Evolutionary conservation across 2,797 vertebrate genomes (phyloP).

Genomic region (Okamejei kenojei): DNA sequence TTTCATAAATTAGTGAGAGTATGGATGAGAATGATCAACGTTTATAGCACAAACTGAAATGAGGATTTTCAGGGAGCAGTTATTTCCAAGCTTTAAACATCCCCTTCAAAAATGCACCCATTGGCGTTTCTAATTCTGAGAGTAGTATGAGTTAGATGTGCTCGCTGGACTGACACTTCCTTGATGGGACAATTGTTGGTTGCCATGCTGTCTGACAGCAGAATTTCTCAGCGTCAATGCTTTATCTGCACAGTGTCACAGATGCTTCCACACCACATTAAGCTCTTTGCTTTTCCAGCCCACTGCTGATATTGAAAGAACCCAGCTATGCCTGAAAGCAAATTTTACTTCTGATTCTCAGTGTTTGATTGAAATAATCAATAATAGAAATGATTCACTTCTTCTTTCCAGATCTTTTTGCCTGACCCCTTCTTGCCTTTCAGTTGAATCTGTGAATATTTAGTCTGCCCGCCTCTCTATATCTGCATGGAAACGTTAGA

Average conservation of each 20-base stretch:
- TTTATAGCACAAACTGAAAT: too few relatives aligned
- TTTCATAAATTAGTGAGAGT: background rate
- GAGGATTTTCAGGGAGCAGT: too few relatives aligned
- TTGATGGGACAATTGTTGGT: slow-evolving; percentile 6
- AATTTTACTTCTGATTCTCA: background rate
- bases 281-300: background rate
- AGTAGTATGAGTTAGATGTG: background rate
- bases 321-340: background rate
- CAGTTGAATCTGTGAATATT: background rate
- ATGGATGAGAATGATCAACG: too few relatives aligned
- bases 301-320: background rate
- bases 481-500: background rate
- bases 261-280: background rate
- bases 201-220: background rate
- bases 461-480: background rate
- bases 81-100: too few relatives aligned
- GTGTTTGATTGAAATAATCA: background rate
- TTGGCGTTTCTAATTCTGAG: background rate
- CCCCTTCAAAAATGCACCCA: background rate
- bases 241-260: background rate
- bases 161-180: background rate
- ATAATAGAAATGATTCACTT: background rate
- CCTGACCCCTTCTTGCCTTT: background rate
- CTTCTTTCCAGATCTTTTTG: background rate
- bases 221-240: background rate